Base-by-base conservation (phyloP, 2,888 invertebrate species). In the Apocheima hispidaria region DNA sequence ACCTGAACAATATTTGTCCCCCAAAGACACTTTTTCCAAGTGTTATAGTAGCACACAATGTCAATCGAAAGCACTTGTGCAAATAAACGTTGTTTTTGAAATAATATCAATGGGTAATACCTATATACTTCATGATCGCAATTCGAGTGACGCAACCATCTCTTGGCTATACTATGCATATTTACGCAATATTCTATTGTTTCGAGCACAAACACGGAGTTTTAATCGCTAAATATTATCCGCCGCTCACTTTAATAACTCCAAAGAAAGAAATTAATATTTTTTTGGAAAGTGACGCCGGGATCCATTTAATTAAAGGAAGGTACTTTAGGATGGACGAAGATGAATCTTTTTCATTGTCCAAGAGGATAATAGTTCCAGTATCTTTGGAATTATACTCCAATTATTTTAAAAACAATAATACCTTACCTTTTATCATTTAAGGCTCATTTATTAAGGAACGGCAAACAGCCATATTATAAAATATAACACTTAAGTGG, bases 11-110 rank as follows among this genome's bases (percentile, higher is more conserved):
- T n/a, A n/a, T 65, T 69, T 70, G 59, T 60, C 63, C 57, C 57
- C 68, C 61, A 69, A 70, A 61, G 65, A 70, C 65, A 66, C 60
- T 67, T 62, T 64, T 57, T 44, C 57, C 43, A 52, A 50, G 54
- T 60, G 52, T 61, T 61, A 61, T 51, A 7, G 26, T 26, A 7
- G 26, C 65, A 64, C 70, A 81, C 83, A 85, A 82, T 82, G 84
- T 82, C 79, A 77, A 61, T 23, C 16, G 67, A 50, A 63, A 60
- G 74, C 91, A 91, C 86, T 91, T 91, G 90, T 85, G 82, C 86
- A 86, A 88, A 91, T 85, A 50, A 5, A 90, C 70, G 73, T 80
- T 90, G 89, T 91, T 90, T 86, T 89, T 79, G 81, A 88, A 84
- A 75, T 81, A 75, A 81, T 78, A 82, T 81, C 78, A 81, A 81